A percentile compares a stretch with the other conserved stretches of the same genome.
These are phyloP conservation scores for Clistopyga incitator DNA, from an alignment of 2,888 invertebrate genomes.

Conservation along the genomic window DNA sequence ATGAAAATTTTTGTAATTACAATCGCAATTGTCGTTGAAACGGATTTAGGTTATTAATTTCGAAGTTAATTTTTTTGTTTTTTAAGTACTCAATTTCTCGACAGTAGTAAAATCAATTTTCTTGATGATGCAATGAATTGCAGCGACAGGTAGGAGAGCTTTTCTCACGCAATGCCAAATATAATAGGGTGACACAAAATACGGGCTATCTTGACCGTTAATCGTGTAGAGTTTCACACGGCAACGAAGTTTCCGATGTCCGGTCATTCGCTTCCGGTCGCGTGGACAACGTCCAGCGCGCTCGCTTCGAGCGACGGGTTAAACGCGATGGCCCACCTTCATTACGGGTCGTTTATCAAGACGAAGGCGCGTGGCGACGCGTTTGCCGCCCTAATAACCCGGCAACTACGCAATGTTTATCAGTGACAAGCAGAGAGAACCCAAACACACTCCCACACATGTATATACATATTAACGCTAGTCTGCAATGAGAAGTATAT, in stretches of 20 bases:
- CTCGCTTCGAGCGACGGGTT: conserved; percentile 55
- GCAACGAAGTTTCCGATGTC: conserved; percentile 54
- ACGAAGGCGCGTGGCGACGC: conserved; percentile 70
- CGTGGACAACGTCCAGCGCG: conserved; percentile 69
- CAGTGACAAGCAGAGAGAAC: conserved; percentile 46
- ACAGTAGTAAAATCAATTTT: neutral
- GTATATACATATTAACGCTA: neutral
- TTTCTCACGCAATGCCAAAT: conserved; percentile 39
- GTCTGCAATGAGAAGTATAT: conserved; percentile 22
- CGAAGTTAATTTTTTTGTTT: too few species aligned
- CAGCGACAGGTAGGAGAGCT: conserved; percentile 20
- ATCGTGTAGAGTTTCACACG: conserved; percentile 59
- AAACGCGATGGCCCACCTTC: conserved; percentile 67
- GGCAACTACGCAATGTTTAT: conserved; percentile 57
- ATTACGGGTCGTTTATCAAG: conserved; percentile 72
- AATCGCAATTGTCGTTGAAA: too few species aligned
- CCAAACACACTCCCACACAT: neutral
- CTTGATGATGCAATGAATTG: neutral
- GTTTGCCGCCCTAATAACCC: conserved; percentile 61
- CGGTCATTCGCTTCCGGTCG: conserved; percentile 71
- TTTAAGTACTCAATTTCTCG: too few species aligned
- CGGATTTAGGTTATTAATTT: too few species aligned
- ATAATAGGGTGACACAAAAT: conserved; percentile 38
- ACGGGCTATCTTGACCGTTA: conserved; percentile 22
- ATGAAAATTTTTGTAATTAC: too few species aligned